Conservation (phyloP, 2,113 vertebrate species). For the Cyprinodon tularosa region DNA sequence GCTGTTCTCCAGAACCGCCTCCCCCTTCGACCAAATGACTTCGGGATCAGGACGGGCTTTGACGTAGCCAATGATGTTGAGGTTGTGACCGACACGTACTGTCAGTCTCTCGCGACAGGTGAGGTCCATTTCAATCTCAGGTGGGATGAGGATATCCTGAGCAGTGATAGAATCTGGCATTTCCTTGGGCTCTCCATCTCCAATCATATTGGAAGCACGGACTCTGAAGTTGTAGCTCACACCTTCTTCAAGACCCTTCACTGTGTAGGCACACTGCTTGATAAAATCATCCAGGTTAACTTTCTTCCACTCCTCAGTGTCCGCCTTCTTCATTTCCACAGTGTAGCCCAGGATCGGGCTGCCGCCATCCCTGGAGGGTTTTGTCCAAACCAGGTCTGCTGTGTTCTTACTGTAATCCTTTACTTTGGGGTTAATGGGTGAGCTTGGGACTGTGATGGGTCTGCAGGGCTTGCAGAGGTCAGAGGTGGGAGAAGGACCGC, state of each 20-base stretch:
- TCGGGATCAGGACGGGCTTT: constrained; percentile 95
- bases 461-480: constrained; percentile 93
- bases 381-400: constrained; percentile 95
- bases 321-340: constrained; percentile 91
- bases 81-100: constrained; percentile 95
- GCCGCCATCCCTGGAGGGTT: constrained; percentile 93
- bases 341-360: constrained; percentile 94
- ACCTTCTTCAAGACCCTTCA: constrained; percentile 91
- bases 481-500: constrained; percentile 92
- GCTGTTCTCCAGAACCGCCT: constrained; percentile 83
- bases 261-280: constrained; percentile 89
- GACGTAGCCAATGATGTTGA: constrained; percentile 89
- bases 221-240: constrained; percentile 94
- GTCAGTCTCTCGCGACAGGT: constrained; percentile 89
- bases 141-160: constrained; percentile 95
- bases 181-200: constrained; percentile 94
- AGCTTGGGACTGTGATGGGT: constrained; percentile 90
- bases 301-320: constrained; percentile 86
- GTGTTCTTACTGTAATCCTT: constrained; percentile 93
- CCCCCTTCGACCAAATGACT: constrained; percentile 91
- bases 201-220: constrained; percentile 92
- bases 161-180: constrained; percentile 90
- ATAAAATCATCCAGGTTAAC: constrained; percentile 93
- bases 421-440: constrained; percentile 95
- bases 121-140: constrained; percentile 93